phyloP scores from a whole-genome alignment of 2,888 invertebrate species.

The Gymnosoma rotundatum region DNA sequence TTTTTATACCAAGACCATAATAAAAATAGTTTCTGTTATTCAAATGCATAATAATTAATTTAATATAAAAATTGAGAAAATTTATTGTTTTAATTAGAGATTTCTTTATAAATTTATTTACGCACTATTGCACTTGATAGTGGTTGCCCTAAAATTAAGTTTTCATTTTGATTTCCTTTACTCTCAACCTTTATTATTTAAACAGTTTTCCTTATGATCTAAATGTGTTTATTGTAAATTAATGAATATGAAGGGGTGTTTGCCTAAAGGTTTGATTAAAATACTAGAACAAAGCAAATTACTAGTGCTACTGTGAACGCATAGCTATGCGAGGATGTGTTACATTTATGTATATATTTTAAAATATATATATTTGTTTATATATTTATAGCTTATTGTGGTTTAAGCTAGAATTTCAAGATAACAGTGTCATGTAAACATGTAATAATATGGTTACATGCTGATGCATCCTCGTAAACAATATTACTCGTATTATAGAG shows the following conservation, averaged over 20 bases:
- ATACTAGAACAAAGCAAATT: conserved; percentile 38
- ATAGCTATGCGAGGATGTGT: not conserved
- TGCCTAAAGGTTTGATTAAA: conserved; percentile 36
- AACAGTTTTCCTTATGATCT: not conserved
- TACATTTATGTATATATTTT: not conserved
- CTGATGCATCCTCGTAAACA: too few relatives aligned
- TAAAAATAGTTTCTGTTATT: too few relatives aligned
- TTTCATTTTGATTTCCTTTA: not conserved
- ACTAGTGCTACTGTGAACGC: not conserved
- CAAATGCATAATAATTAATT: too few relatives aligned
- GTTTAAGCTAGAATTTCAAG: too few relatives aligned
- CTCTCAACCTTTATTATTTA: not conserved
- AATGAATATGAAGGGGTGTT: conserved; percentile 5
- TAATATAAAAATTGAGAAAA: too few relatives aligned
- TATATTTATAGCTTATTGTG: not conserved
- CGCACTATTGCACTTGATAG: too few relatives aligned
- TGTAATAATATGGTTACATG: too few relatives aligned
- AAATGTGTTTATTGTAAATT: conserved; percentile 5
- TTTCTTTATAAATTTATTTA: too few relatives aligned
- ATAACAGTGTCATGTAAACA: too few relatives aligned
- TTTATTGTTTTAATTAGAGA: too few relatives aligned
- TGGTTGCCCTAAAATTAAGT: not conserved
- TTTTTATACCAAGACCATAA: too few relatives aligned
- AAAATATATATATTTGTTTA: not conserved
- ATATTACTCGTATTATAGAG: too few relatives aligned